These are phyloP conservation scores for Myotis findleyi DNA, from an alignment of 2,797 vertebrate genomes.

Conservation along the genomic window DNA sequence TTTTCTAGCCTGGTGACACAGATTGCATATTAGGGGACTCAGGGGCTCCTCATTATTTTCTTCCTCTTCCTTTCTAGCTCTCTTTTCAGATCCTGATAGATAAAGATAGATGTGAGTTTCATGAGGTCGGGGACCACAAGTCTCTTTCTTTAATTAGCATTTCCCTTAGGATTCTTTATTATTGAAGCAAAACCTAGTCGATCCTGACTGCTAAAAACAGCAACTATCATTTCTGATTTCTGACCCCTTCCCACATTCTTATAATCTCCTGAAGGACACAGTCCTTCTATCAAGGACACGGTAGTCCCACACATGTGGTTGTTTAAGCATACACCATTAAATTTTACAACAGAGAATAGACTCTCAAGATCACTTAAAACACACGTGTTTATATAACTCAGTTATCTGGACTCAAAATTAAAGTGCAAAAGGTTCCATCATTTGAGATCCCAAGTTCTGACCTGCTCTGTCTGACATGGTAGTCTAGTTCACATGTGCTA, in stretches of 20 bases:
- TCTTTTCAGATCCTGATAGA: slow-evolving; percentile 30
- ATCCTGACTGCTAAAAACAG: not conserved
- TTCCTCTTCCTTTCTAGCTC: slow-evolving; percentile 1
- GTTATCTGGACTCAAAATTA: not conserved
- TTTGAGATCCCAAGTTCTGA: not conserved
- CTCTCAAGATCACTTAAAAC: not conserved
- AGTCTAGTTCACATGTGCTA: too few species aligned
- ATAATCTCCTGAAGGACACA: not conserved
- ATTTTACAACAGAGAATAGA: not conserved
- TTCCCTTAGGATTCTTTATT: not conserved
- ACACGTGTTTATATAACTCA: not conserved
- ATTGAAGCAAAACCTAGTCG: not conserved
- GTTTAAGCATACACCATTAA: not conserved
- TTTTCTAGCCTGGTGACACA: not conserved
- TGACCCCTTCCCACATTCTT: not conserved
- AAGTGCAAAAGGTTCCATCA: not conserved
- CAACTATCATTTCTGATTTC: not conserved
- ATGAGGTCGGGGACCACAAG: not conserved
- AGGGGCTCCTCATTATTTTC: not conserved
- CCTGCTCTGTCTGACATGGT: not conserved
- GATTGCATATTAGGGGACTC: not conserved
- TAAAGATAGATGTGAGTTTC: not conserved
- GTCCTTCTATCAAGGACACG: not conserved
- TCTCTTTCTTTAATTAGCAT: slow-evolving; percentile 29
- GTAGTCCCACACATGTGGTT: not conserved